Base-by-base conservation (phyloP, 1,140 invertebrate species). In the Aethina tumida region DNA sequence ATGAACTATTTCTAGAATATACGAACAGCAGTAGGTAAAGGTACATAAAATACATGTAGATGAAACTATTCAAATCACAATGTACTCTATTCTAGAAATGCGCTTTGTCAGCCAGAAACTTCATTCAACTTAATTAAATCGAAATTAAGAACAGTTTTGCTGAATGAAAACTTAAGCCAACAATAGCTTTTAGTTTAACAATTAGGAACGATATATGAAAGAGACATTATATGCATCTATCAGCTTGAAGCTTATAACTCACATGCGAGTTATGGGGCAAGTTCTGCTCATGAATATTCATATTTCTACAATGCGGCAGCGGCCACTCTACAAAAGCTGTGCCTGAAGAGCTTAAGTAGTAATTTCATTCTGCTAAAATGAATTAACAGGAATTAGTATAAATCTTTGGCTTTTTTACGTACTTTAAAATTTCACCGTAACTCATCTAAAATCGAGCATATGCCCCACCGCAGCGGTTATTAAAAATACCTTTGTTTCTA, bases 221-320 rank as follows among this genome's bases (percentile, higher is more conserved):
- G 19, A 19, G 29, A 25, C 34, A 33, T 41, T 35, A 34, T 27
- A 35, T 41, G 39, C 39, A 27, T 41, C 31, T 35, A 41, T 41
- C 39, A 13, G 30, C 39, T 34, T 35, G 39, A 41, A 41, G 26
- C 34, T 26, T 31, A 35, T 33, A 41, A 41, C 25, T 34, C 39
- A 41, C 31, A 34, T 41, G 25, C 39, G 32, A 41, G 39, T 34
- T 41, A 41, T 34, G 24, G 25, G 14, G 35, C 22, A 41, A 41
- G 21, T 41, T 35, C 30, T 20, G n/a, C n/a, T 41, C 32, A 41
- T 41, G 32, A 41, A 41, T 41, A 41, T 41, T 41, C 39, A 41
- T 34, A 35, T 10, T 20, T 9, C 15, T 19, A 30, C 5, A n/a
- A 13, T 10, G 24, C 24, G n/a, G 5, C 30, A 25, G 5, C 30